Evolutionary conservation across 2,797 vertebrate species (phyloP), one percentile per base, ranked within the genome.

Genomic region (Myotis myotis): DNA sequence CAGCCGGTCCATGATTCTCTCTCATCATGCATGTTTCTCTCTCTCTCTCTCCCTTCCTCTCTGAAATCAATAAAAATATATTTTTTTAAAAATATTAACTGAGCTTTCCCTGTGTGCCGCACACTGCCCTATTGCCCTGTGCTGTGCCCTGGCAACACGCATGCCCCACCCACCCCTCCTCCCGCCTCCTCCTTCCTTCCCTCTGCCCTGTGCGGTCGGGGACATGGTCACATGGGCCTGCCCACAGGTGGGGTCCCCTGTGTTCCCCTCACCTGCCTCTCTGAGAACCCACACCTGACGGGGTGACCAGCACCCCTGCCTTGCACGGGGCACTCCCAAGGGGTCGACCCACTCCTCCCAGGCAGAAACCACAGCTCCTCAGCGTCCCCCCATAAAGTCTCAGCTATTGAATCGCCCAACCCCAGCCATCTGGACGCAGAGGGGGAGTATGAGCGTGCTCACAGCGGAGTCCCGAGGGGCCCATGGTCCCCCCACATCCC

Each of bases 381-480:
- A n/a, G 41, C 28, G 33, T 5, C 25, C 4, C 79, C 78, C 38
- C 55, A 10, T 8, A 47, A 89, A 80, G 38, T 36, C 76, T 64
- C 60, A 33, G n/a, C 74, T 20, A 60, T 10, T 20, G 30, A 66
- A 70, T 22, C 55, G 44, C 57, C 19, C 28, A 64, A 62, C 33
- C 72, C 17, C 49, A 23, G 5, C 11, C 16, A 8, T 3, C 30
- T 1, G 62, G 51, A 57, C 41, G 5, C 3, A 25, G 28, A 90
- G 55, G 8, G 36, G 36, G 71, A 49, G 49, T 33, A 3, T 0
- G 10, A 4, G 1, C 5, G 0, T 13, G 25, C 22, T 38, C 30
- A 38, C 2, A 0, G 28, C 17, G 15, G 28, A 36, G 44, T 55
- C 2, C 55, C 0, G 0, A 25, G 3, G 3, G 3, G 49, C 16